Evolutionary conservation across 2,888 invertebrate species (phyloP).

Genomic region (Sinotaia quadrata): DNA sequence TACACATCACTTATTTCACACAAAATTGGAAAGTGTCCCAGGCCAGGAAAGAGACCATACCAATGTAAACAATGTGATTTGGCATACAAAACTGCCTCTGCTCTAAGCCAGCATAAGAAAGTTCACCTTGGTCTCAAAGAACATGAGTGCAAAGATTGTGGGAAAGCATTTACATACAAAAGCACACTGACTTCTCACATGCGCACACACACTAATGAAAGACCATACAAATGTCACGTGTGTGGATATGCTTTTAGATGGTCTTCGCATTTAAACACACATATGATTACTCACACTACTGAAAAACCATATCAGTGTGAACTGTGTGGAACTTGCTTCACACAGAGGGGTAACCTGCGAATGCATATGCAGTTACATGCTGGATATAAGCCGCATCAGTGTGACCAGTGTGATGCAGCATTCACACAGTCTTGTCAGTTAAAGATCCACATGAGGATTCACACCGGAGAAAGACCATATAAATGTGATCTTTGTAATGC

Average conservation of each 20-base stretch:
- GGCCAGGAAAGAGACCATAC: too few relatives aligned
- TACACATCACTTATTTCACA: too few relatives aligned
- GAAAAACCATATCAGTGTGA: conserved; percentile 14
- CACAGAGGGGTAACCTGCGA: conserved; percentile 31
- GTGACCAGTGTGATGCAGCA: conserved; percentile 23
- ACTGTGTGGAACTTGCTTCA: conserved; percentile 31
- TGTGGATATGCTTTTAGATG: conserved; percentile 43
- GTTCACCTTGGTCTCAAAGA: conserved; percentile 23
- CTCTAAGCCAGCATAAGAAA: background rate
- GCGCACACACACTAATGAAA: conserved; percentile 40
- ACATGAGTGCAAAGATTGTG: conserved; percentile 38
- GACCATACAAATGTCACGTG: conserved; percentile 41
- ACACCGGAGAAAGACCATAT: background rate
- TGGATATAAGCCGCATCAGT: conserved; percentile 32
- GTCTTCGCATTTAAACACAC: conserved; percentile 36
- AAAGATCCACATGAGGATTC: conserved; percentile 8
- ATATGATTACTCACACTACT: conserved; percentile 31
- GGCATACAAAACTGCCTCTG: too few relatives aligned
- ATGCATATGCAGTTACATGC: conserved; percentile 33
- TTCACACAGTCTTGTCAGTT: conserved; percentile 10
- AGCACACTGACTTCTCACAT: conserved; percentile 41
- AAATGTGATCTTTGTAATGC: background rate
- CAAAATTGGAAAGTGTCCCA: too few relatives aligned
- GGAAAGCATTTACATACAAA: conserved; percentile 38
- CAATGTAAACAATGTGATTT: too few relatives aligned